Evolutionary conservation across 2,113 vertebrate species (phyloP), one percentile per base, ranked within the genome.

Genomic region (Phaetusa simplex): DNA sequence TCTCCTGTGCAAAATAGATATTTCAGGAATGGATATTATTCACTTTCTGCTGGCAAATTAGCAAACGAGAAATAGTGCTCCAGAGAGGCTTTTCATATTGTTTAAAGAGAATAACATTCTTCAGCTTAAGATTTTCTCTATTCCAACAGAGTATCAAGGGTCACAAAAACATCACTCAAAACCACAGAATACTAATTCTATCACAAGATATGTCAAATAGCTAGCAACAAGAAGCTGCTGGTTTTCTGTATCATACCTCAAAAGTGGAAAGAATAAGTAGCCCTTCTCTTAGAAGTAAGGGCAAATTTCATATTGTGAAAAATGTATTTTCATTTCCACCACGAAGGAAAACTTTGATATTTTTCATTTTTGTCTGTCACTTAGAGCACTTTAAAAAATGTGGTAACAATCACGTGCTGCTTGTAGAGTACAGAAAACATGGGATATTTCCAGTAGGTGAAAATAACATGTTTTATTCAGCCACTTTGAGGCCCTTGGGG

Each of bases 391-490:
- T 97, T 52, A 47, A 76, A 92, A 92, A 80, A 49, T 24, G 16
- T 72, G 49, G 22, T 59, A 82, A 70, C 9, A 95, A 70, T 90
- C 24, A 78, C n/a, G 72, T 69, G 17, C 32, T 81, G 36, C 40
- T 70, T 82, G 62, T 62, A 82, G 53, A 87, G 12, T 85, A 61
- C 29, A 86, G 71, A 93, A 97, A 97, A 94, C 36, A 70, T 2
- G 43, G 22, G 32, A 19, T 96, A 88, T 90, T 97, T 97, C 52
- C 45, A 95, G 73, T 18, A 49, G 66, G 82, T 91, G 76, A 78
- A 89, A 96, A 95, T 84, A 64, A 23, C 65, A 91, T 93, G 55
- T 82, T 67, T 85, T 96, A 90, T 89, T 84, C 77, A 94, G 62
- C 26, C 45, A 69, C 42, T 97, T 93, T 78, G 43, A 90, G 67